These are phyloP conservation scores for Glossophaga mutica DNA, from an alignment of 2,797 vertebrate species.

Conservation along the genomic window DNA sequence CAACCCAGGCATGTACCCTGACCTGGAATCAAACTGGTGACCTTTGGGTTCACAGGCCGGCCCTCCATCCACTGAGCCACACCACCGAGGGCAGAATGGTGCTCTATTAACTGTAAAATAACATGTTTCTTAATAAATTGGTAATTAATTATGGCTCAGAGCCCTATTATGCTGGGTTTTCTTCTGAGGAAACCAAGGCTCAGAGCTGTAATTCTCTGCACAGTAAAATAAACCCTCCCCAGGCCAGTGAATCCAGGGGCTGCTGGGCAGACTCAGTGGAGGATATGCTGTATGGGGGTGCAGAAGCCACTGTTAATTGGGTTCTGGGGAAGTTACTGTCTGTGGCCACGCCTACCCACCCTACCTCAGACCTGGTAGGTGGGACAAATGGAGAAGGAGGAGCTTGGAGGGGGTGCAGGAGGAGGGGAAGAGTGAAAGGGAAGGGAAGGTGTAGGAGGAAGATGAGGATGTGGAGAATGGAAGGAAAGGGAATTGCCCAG, in stretches of 20 bases:
- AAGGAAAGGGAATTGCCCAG: neutral
- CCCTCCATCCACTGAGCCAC: no score
- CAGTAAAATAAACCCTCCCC: neutral
- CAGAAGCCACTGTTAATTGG: no score
- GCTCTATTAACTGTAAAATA: neutral
- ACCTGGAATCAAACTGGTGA: no score
- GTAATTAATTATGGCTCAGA: neutral
- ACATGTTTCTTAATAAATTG: neutral
- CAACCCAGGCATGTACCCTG: no score
- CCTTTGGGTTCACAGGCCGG: no score
- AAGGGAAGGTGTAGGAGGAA: neutral
- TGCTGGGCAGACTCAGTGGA: no score
- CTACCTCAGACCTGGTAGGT: neutral
- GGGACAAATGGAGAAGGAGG: neutral
- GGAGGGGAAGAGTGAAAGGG: neutral
- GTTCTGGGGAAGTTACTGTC: no score
- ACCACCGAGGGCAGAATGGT: neutral
- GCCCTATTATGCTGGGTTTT: neutral
- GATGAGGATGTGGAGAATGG: neutral
- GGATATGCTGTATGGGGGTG: no score
- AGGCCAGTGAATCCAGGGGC: neutral
- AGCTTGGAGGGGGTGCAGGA: no score
- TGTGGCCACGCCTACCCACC: neutral
- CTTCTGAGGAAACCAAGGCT: neutral
- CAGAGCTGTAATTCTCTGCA: neutral